Evolutionary conservation across 2,113 vertebrate species (phyloP).

Genomic region (Diphyllodes magnificus): DNA sequence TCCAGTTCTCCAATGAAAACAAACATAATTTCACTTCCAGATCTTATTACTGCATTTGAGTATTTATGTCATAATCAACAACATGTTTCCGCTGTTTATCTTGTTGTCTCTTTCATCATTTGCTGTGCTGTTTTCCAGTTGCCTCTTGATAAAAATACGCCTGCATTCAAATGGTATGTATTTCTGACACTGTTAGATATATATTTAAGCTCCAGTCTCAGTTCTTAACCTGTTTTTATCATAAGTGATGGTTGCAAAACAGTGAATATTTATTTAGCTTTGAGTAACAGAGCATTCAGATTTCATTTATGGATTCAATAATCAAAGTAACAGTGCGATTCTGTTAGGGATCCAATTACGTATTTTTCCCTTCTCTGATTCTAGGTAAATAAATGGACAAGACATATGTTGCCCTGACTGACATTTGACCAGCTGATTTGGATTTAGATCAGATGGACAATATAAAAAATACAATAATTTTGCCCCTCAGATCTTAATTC

Average conservation of each 20-base stretch:
- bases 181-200: slow-evolving; percentile 19
- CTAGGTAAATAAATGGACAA: slow-evolving; percentile 12
- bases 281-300: slow-evolving; percentile 46
- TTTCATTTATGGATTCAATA: slow-evolving; percentile 38
- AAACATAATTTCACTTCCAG: slow-evolving; percentile 27
- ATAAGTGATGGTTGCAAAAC: neutral
- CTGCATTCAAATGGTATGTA: neutral
- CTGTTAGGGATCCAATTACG: slow-evolving; percentile 20
- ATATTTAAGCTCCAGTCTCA: neutral
- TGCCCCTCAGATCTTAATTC: slow-evolving; percentile 6
- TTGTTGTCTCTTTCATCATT: neutral
- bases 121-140: neutral
- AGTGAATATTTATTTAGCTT: slow-evolving; percentile 42
- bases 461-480: slow-evolving; percentile 10
- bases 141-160: neutral
- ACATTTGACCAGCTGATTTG: slow-evolving; percentile 44
- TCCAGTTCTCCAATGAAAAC: neutral
- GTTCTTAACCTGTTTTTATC: neutral
- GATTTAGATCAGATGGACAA: slow-evolving; percentile 33
- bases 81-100: slow-evolving; percentile 1
- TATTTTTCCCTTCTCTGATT: slow-evolving; percentile 17
- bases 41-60: slow-evolving; percentile 10
- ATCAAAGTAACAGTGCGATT: slow-evolving; percentile 19
- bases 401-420: slow-evolving; percentile 2
- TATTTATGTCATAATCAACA: slow-evolving; percentile 31